These are phyloP conservation scores for Plemyria rubiginata DNA, from an alignment of 2,888 invertebrate genomes.

Conservation along the genomic window DNA sequence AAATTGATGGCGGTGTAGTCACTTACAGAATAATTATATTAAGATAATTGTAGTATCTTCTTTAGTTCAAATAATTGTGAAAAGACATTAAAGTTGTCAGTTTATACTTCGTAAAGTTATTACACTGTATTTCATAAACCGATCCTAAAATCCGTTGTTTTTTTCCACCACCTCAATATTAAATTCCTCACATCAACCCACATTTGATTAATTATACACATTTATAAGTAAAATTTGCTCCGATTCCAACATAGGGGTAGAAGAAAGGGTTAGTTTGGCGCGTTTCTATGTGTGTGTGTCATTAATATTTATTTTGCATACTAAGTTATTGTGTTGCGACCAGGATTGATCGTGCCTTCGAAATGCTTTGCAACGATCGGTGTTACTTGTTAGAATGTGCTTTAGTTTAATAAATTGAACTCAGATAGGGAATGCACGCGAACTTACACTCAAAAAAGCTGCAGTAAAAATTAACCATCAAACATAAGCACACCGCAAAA, in stretches of 20 bases:
- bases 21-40: no score
- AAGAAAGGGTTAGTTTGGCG: slow-evolving; percentile 72
- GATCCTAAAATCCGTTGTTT: slow-evolving; percentile 36
- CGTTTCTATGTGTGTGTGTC: slow-evolving; percentile 58
- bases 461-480: slow-evolving; percentile 36
- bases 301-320: slow-evolving; percentile 81
- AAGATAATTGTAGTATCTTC: no score
- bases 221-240: slow-evolving; percentile 79
- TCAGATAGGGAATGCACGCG: slow-evolving; percentile 24
- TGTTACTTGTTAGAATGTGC: slow-evolving; percentile 4
- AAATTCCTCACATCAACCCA: slow-evolving; percentile 40
- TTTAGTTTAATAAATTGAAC: slow-evolving; percentile 18
- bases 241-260: slow-evolving; percentile 64
- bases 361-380: slow-evolving; percentile 37
- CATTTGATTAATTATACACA: slow-evolving; percentile 79
- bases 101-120: slow-evolving; percentile 12
- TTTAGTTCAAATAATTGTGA: no score
- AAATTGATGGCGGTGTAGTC: no score
- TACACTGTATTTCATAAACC: slow-evolving; percentile 20
- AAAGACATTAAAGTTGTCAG: no score
- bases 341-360: slow-evolving; percentile 58
- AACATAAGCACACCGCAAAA: slow-evolving; percentile 45
- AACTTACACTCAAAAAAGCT: slow-evolving; percentile 26
- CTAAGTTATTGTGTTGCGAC: slow-evolving; percentile 56
- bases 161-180: slow-evolving; percentile 33